These are phyloP conservation scores for Syngnathus scovelli DNA, from an alignment of 2,113 vertebrate genomes.

Conservation along the genomic window DNA sequence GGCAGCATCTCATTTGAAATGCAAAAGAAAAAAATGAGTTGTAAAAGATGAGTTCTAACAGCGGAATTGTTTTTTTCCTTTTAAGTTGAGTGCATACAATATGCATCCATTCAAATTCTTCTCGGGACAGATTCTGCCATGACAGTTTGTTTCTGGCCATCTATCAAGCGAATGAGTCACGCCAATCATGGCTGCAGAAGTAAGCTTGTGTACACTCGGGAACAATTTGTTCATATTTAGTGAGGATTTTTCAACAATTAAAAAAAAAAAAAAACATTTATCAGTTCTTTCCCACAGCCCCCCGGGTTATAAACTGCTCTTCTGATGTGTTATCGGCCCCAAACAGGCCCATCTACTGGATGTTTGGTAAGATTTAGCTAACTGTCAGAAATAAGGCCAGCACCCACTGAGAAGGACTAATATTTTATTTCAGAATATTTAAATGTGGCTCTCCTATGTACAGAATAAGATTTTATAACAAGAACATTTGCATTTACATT, in stretches of 20 bases:
- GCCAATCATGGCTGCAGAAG: not conserved
- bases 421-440: not conserved
- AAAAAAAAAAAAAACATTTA: not conserved
- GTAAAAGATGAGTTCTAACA: constrained; percentile 23
- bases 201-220: not conserved
- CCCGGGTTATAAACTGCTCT: constrained; percentile 6
- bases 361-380: not conserved
- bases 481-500: not conserved
- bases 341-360: not conserved
- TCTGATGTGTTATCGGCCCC: constrained; percentile 9
- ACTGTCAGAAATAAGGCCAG: not conserved
- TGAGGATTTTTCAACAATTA: not conserved
- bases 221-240: not conserved
- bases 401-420: not conserved
- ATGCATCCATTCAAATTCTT: not conserved
- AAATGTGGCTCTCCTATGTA: not conserved
- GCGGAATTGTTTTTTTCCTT: not conserved
- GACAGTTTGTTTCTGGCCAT: not conserved
- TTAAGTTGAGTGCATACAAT: not conserved
- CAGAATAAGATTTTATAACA: not conserved
- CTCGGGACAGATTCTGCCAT: not conserved
- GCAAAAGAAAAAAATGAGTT: constrained; percentile 26
- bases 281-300: not conserved
- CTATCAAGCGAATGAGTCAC: not conserved
- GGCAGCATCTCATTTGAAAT: constrained; percentile 30